phyloP scores from a whole-genome alignment of 2,113 vertebrate genomes.

The Varanus salvator region DNA sequence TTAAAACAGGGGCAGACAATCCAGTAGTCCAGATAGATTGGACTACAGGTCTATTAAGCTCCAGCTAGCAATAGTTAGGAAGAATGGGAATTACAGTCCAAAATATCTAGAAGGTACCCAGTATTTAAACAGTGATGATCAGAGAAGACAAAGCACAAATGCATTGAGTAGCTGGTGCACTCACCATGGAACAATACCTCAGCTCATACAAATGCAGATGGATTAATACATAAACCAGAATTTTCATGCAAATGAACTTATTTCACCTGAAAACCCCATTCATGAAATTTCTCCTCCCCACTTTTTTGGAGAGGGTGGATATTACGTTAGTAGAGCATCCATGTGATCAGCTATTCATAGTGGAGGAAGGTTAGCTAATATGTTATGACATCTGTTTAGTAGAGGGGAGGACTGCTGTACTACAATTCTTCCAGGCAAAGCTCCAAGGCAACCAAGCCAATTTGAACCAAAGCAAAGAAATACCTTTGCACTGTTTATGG shows the following conservation, averaged over 20 bases:
- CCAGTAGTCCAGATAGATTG: too few relatives aligned
- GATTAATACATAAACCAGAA: not conserved
- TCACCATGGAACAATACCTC: not conserved
- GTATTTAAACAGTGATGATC: not conserved
- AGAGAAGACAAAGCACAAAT: not conserved
- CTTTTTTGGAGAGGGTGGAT: not conserved
- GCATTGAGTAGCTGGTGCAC: not conserved
- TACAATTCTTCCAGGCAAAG: not conserved
- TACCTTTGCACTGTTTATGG: not conserved
- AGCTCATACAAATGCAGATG: not conserved
- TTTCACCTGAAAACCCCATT: not conserved
- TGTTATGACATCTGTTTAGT: not conserved
- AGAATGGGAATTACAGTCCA: too few relatives aligned
- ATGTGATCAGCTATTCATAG: not conserved
- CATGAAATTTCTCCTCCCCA: not conserved
- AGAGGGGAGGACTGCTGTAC: not conserved
- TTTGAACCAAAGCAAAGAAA: not conserved
- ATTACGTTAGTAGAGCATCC: not conserved
- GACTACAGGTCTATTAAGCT: too few relatives aligned
- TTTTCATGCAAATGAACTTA: not conserved
- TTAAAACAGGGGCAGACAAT: too few relatives aligned
- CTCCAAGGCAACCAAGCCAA: not conserved
- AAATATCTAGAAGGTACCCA: too few relatives aligned
- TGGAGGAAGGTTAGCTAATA: not conserved
- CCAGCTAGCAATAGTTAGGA: too few relatives aligned